These are phyloP conservation scores for Trigoniulus corallinus DNA, from an alignment of 1,140 invertebrate species.

Conservation along the genomic window DNA sequence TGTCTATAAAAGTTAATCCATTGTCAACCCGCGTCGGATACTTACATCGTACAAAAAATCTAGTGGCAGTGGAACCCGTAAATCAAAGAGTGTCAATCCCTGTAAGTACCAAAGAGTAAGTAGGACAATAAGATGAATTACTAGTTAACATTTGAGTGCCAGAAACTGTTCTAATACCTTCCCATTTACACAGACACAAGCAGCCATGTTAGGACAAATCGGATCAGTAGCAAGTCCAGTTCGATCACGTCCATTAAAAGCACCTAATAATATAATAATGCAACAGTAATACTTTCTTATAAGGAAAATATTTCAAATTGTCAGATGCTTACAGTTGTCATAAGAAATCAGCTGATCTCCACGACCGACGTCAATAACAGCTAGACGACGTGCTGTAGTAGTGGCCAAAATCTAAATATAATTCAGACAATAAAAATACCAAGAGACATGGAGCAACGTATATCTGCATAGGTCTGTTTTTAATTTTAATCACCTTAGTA, in stretches of 20 bases:
- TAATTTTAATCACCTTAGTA: slow-evolving; percentile 26
- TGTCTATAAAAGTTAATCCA: too few relatives aligned
- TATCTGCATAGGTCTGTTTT: too few relatives aligned
- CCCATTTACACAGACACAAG: slow-evolving; percentile 31
- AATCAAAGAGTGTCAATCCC: slow-evolving; percentile 32
- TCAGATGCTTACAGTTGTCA: slow-evolving; percentile 26
- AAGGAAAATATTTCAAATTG: not conserved
- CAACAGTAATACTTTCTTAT: not conserved
- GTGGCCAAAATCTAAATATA: slow-evolving; percentile 29
- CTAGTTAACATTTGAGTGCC: not conserved
- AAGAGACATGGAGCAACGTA: too few relatives aligned
- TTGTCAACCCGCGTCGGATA: too few relatives aligned
- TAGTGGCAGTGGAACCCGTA: slow-evolving; percentile 32
- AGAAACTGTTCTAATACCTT: slow-evolving; percentile 16
- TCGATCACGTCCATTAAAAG: slow-evolving; percentile 29
- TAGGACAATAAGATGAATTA: too few relatives aligned
- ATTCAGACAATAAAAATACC: too few relatives aligned
- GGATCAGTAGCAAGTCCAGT: slow-evolving; percentile 34
- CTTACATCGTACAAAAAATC: slow-evolving; percentile 34
- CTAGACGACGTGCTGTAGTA: slow-evolving; percentile 29
- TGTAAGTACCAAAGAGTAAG: too few relatives aligned
- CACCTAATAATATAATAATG: slow-evolving; percentile 12
- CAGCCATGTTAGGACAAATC: slow-evolving; percentile 30
- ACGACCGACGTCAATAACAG: slow-evolving; percentile 32
- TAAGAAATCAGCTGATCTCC: slow-evolving; percentile 31